Base-by-base conservation (phyloP, 2,113 vertebrate species). In the Beaufortia kweichowensis region DNA sequence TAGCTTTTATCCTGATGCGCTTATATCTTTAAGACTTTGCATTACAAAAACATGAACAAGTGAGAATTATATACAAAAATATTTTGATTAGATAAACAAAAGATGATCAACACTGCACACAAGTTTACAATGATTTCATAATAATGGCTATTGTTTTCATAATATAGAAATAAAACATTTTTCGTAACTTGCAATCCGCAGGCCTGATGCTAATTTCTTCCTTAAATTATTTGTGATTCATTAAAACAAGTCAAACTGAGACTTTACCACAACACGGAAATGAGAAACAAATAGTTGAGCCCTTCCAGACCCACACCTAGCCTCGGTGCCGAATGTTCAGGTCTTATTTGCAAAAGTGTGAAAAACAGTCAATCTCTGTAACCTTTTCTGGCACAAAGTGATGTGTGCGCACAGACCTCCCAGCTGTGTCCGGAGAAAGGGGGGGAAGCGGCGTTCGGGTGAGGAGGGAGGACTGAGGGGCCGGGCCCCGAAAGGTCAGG, bases 401-500 rank as follows among this genome's bases (percentile, higher is more conserved):
- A 88, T 89, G 86, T 86, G 87, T 82, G 86, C 79, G 77, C 87
- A 86, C 89, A 81, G 83, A 89, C 88, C 87, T 72, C 65, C 75
- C 76, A 84, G 84, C 82, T 90, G 88, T 87, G 90, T 90, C 89
- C 86, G 82, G 85, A 86, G 67, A 66, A 29, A n/a, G 56, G 4
- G 29, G 87, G 86, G 87, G 86, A 67, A 57, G 53, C 83, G 87
- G 86, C 82, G 85, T 88, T 81, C 60, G 87, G 82, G 83, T 68
- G 79, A 84, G 89, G 55, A 61, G 70, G 82, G 56, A 59, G 65
- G 69, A 74, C 85, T 81, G 84, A 56, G 77, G 89, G 89, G 93
- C 90, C 89, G 89, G 91, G 90, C 87, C 84, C 92, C 85, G 92
- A 90, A 88, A 89, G 92, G 94, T 94, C 93, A 93, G 91, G 86